Evolutionary conservation across 2,888 invertebrate genomes (phyloP).

Genomic region (Callyntrura guangdongensis): DNA sequence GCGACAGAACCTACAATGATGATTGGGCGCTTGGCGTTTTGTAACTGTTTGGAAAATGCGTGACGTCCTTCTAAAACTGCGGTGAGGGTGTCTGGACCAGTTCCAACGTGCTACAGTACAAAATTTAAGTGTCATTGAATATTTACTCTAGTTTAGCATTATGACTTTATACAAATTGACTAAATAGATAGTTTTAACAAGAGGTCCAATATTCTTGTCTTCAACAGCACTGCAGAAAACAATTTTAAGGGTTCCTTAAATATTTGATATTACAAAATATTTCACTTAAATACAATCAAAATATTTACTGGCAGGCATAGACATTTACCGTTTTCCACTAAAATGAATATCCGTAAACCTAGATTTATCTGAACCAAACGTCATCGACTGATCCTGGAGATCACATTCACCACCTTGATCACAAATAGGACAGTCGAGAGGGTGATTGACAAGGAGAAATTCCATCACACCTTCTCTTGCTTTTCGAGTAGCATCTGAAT

Average conservation of each 20-base stretch:
- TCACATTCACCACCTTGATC: slow-evolving; percentile 99
- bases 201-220: slow-evolving; percentile 99
- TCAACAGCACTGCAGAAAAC: slow-evolving; percentile 93
- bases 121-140: too few species aligned
- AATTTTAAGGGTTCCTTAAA: not conserved
- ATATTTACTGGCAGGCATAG: too few species aligned
- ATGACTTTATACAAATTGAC: too few species aligned
- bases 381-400: slow-evolving; percentile 99
- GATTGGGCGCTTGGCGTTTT: slow-evolving; percentile 94
- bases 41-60: slow-evolving; percentile 90
- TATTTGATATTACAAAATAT: not conserved
- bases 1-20: slow-evolving; percentile 96
- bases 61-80: slow-evolving; percentile 91
- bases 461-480: slow-evolving; percentile 98
- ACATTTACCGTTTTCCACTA: slow-evolving; percentile 93
- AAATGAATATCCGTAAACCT: slow-evolving; percentile 97
- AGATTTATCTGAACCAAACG: slow-evolving; percentile 97
- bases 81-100: slow-evolving; percentile 91
- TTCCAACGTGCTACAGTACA: slow-evolving; percentile 94
- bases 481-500: slow-evolving; percentile 96
- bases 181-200: slow-evolving; percentile 99
- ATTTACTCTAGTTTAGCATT: too few species aligned
- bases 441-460: slow-evolving; percentile 99
- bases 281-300: too few species aligned
- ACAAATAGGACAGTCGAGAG: slow-evolving; percentile 99